Evolutionary conservation across 2,888 invertebrate species (phyloP).

Genomic region (Aleiodes testaceus): DNA sequence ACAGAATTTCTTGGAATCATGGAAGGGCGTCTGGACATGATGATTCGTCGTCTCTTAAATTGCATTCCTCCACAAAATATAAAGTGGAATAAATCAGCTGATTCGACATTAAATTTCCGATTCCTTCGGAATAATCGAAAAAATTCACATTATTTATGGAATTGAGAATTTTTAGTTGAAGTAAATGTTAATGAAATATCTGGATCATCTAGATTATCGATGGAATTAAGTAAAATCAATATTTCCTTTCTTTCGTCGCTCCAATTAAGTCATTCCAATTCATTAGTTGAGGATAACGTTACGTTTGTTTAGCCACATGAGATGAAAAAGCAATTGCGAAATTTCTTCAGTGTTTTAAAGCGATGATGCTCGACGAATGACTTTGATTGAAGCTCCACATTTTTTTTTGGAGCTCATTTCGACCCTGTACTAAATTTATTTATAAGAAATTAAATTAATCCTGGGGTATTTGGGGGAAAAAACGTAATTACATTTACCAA

Average conservation of each 20-base stretch:
- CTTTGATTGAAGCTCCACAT: slow-evolving; percentile 9
- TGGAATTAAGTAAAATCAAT: slow-evolving; percentile 13
- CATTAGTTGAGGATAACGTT: slow-evolving; percentile 63
- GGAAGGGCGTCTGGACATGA: slow-evolving; percentile 21
- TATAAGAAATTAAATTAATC: neutral
- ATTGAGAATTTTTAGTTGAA: too few species aligned
- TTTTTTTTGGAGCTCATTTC: slow-evolving; percentile 2
- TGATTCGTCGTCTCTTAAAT: slow-evolving; percentile 35
- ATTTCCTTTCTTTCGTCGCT: slow-evolving; percentile 56
- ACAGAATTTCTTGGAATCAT: slow-evolving; percentile 43
- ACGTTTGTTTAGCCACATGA: slow-evolving; percentile 56
- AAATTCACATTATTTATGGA: too few species aligned
- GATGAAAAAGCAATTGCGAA: neutral
- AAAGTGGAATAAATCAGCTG: slow-evolving; percentile 1
- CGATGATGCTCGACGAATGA: slow-evolving; percentile 12
- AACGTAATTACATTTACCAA: neutral
- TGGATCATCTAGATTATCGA: neutral
- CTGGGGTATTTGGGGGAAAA: neutral
- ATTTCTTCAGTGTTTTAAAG: slow-evolving; percentile 35
- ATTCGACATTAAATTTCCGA: neutral
- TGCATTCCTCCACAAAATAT: slow-evolving; percentile 20
- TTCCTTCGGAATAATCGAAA: neutral
- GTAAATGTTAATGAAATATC: neutral
- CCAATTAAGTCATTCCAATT: slow-evolving; percentile 63
- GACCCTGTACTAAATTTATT: neutral